phyloP scores from a whole-genome alignment of 2,113 vertebrate genomes.

The Puffinus mauretanicus region DNA sequence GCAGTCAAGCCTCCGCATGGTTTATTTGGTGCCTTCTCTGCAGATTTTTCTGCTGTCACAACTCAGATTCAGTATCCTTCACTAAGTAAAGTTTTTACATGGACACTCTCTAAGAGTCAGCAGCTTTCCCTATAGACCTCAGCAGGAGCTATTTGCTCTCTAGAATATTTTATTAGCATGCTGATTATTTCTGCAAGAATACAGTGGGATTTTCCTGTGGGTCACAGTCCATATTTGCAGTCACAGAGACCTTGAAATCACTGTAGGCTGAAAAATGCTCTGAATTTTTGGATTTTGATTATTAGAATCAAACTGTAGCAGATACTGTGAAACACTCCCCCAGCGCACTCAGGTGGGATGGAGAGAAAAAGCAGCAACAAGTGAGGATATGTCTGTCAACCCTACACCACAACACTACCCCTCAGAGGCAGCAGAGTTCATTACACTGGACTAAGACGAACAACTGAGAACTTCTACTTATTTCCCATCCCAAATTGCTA shows the following conservation, averaged over 20 bases:
- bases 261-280: background rate
- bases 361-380: background rate
- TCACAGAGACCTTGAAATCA: background rate
- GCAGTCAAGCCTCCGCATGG: background rate
- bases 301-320: background rate
- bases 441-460: background rate
- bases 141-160: background rate
- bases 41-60: background rate
- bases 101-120: background rate
- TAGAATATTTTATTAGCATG: background rate
- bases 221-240: background rate
- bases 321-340: background rate
- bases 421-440: background rate
- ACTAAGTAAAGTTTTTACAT: background rate
- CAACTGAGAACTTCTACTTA: background rate
- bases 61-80: background rate
- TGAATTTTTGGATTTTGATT: background rate
- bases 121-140: background rate
- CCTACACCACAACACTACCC: background rate
- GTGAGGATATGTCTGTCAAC: background rate
- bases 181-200: background rate
- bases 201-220: background rate
- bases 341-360: background rate
- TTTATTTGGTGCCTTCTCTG: background rate
- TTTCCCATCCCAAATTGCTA: background rate